Evolutionary conservation across 2,797 vertebrate species (phyloP), one percentile per base, ranked within the genome.

Genomic region (Cetoscarus ocellatus): DNA sequence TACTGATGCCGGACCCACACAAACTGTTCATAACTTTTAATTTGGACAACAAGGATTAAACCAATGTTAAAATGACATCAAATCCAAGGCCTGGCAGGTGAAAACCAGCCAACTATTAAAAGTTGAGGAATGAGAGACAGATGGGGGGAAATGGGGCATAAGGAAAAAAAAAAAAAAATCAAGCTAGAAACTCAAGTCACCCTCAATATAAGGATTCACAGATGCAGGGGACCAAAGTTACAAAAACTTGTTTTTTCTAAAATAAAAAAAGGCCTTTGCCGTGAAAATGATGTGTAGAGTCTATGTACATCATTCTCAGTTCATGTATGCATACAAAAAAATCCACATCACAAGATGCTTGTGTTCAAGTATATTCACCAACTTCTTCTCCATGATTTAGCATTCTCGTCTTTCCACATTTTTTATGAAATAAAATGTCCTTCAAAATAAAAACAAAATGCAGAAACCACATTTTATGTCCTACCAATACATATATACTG

Each of bases 401-500:
- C 89, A 92, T 91, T 93, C 90, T 94, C 86, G 67, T 90, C 87
- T 84, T 90, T 86, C 73, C 88, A 87, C 90, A 69, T 91, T 90
- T 85, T 81, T 85, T 90, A 86, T 87, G 63, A 94, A 94, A 92
- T 91, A 90, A 95, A 94, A 92, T 84, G 91, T 93, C 92, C 93
- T 94, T 94, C 92, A 90, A 94, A 94, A 92, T 90, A 90, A 94
- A 92, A 95, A 89, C 79, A 81, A 89, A 90, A 93, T 95, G 94
- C 93, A 94, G 93, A 94, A 94, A 95, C 91, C 95, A 96, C 95
- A 93, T 95, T 94, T 95, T 91, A 95, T 93, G 92, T 96, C 92
- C 94, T 95, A 95, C 93, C 92, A 94, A 96, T 96, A 97, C 97
- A 98, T 98, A 98, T 97, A 95, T 95, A 95, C 94, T 95, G 94